Conservation (phyloP, 92 coral and sea anemone genomes). For the Actinernus sp. region DNA sequence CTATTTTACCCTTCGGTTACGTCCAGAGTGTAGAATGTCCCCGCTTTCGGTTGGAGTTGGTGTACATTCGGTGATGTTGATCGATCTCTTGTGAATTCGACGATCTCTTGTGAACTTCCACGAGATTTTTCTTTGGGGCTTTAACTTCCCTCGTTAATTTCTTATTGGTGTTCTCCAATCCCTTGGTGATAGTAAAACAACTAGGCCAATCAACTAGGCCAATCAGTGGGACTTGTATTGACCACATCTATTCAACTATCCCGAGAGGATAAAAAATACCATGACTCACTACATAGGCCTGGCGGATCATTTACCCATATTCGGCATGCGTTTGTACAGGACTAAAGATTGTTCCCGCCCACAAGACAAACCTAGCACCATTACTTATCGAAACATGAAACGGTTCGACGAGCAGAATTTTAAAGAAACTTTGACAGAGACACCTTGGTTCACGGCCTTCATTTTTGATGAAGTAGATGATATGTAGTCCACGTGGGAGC, state of each 20-base stretch:
- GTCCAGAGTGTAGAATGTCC: too few species aligned
- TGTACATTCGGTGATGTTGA: too few species aligned
- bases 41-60: too few species aligned
- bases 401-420: conserved; percentile 26
- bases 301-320: background rate
- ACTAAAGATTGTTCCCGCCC: background rate
- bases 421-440: conserved; percentile 8
- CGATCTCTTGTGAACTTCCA: too few species aligned
- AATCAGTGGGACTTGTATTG: background rate
- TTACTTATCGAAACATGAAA: conserved; percentile 39
- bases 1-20: too few species aligned
- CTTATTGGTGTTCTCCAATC: too few species aligned
- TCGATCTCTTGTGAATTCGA: too few species aligned
- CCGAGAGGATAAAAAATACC: background rate
- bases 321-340: background rate
- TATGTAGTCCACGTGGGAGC: conserved; percentile 54
- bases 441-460: conserved; percentile 28
- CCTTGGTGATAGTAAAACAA: too few species aligned
- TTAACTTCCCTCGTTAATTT: too few species aligned
- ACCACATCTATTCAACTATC: background rate
- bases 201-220: background rate
- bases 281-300: background rate
- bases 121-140: too few species aligned
- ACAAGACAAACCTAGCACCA: background rate
- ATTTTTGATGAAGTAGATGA: conserved; percentile 25